Conservation (phyloP, 2,888 invertebrate genomes). For the Drosophila dives region DNA sequence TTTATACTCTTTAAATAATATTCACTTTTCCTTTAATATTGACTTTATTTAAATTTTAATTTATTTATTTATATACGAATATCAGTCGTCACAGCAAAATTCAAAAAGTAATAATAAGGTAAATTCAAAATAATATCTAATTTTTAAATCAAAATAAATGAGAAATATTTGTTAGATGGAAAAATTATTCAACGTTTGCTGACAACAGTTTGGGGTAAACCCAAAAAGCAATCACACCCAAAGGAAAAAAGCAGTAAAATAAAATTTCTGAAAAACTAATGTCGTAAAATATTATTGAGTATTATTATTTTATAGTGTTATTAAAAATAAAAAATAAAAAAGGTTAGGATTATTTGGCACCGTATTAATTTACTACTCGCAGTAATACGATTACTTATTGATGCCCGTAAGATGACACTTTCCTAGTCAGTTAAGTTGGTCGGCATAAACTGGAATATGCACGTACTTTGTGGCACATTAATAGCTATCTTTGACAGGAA, state of each 20-base stretch:
- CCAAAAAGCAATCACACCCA: neutral
- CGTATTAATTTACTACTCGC: constrained; percentile 4
- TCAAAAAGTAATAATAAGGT: neutral
- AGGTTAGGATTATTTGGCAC: constrained; percentile 6
- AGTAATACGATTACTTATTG: constrained; percentile 37
- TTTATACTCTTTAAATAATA: no score
- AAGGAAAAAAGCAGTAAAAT: neutral
- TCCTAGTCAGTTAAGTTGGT: constrained; percentile 6
- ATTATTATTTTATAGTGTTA: neutral
- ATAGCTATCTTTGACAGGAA: constrained; percentile 41
- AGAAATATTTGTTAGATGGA: neutral
- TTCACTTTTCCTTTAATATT: neutral
- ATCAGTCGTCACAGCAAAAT: neutral
- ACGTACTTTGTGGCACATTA: constrained; percentile 47
- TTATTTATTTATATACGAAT: neutral
- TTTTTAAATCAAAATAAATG: neutral
- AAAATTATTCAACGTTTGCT: neutral
- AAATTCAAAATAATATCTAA: neutral
- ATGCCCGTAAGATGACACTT: constrained; percentile 45
- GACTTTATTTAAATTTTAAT: neutral
- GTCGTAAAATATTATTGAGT: neutral
- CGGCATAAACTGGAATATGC: constrained; percentile 6
- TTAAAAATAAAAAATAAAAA: neutral
- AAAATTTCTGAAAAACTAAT: neutral
- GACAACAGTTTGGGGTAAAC: neutral